These are phyloP conservation scores for Coelopa pilipes DNA, from an alignment of 2,888 invertebrate genomes.

Conservation along the genomic window DNA sequence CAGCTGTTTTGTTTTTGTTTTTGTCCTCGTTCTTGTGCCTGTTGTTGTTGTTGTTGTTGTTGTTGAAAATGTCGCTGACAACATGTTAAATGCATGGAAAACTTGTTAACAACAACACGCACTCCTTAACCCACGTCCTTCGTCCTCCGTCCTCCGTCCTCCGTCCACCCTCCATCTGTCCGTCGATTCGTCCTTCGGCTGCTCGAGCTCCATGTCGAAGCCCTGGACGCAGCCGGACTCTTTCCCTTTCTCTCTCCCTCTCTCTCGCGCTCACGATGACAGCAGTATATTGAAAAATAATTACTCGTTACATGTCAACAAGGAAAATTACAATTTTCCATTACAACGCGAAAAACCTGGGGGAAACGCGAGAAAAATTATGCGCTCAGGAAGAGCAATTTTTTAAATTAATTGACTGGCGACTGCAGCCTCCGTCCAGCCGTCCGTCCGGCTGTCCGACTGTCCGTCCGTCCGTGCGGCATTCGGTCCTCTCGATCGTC, in stretches of 20 bases:
- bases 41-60: no score
- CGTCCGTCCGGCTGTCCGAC: no score
- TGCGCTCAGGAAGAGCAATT: neutral
- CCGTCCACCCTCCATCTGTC: no score
- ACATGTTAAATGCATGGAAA: slow-evolving; percentile 29
- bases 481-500: neutral
- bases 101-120: slow-evolving; percentile 21
- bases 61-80: slow-evolving; percentile 32
- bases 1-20: no score
- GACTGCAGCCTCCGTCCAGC: no score
- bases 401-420: slow-evolving; percentile 26
- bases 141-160: no score
- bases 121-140: no score
- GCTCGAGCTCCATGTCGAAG: neutral
- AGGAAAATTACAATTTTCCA: slow-evolving; percentile 18
- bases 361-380: neutral
- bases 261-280: no score
- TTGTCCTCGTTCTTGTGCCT: no score
- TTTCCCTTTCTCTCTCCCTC: no score
- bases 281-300: slow-evolving; percentile 27
- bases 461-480: no score
- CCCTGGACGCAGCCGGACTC: neutral
- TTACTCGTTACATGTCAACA: slow-evolving; percentile 31
- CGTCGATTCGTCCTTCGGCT: neutral
- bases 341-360: neutral